Conservation (phyloP, 2,113 vertebrate species). For the Xyrauchen texanus region DNA sequence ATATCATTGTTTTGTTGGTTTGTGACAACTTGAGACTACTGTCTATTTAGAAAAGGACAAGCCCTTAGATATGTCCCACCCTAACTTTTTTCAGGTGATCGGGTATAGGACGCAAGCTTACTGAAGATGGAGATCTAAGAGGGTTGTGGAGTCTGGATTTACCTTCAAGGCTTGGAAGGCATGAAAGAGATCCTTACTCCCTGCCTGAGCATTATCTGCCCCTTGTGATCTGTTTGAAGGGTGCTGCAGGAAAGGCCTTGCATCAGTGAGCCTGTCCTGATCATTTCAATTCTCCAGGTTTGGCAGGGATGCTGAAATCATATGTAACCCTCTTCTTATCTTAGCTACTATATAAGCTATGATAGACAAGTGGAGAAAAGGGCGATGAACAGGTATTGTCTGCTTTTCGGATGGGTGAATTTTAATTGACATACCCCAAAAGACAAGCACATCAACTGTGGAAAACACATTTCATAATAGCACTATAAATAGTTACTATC, state of each 20-base stretch:
- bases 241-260: constrained; percentile 13
- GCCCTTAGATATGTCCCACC: too few relatives aligned
- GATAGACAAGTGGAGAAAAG: constrained; percentile 21
- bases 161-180: constrained; percentile 52
- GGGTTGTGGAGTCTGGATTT: constrained; percentile 50
- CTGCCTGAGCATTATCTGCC: constrained; percentile 20
- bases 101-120: too few relatives aligned
- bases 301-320: constrained; percentile 15
- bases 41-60: too few relatives aligned
- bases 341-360: constrained; percentile 1
- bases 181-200: constrained; percentile 50
- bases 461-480: constrained; percentile 10
- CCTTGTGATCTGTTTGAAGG: constrained; percentile 8
- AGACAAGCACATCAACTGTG: constrained; percentile 1
- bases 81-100: too few relatives aligned
- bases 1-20: too few relatives aligned
- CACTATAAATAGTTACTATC: constrained; percentile 11
- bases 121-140: too few relatives aligned
- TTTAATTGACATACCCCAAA: constrained; percentile 4
- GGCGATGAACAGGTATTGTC: neutral
- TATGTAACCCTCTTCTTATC: constrained; percentile 17
- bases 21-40: too few relatives aligned
- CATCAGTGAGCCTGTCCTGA: constrained; percentile 16
- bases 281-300: constrained; percentile 21
- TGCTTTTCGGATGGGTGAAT: constrained; percentile 29